Percentiles rank a stretch among this genome's conserved stretches.
phyloP scores from a whole-genome alignment of 2,113 vertebrate genomes.

The Zeus faber region DNA sequence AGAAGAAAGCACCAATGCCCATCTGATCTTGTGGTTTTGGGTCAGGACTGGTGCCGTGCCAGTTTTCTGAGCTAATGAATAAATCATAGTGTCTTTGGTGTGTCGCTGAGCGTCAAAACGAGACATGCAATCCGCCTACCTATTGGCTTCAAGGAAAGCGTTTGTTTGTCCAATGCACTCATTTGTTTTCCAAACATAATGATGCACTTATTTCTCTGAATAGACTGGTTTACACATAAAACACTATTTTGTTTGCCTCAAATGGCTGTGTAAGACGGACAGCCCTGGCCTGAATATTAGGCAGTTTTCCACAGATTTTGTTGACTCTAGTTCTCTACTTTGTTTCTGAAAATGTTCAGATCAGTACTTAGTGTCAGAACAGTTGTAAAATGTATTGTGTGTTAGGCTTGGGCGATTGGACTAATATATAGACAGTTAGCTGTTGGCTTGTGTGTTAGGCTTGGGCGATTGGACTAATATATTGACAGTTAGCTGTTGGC shows the following conservation, averaged over 20 bases:
- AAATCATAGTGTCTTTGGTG: conserved; percentile 31
- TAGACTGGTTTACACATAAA: neutral
- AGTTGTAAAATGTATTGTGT: no score
- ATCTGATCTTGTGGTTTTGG: conserved; percentile 1
- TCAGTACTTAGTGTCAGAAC: no score
- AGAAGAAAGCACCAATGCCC: conserved; percentile 9
- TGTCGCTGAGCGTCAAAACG: conserved; percentile 13
- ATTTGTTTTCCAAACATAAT: conserved; percentile 12
- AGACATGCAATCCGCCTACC: conserved; percentile 21
- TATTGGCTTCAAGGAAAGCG: conserved; percentile 3
- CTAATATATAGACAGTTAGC: no score
- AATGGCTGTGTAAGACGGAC: no score
- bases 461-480: no score
- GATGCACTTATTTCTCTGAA: conserved; percentile 3
- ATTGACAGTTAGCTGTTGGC: no score
- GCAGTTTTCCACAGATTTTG: no score
- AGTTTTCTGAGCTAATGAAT: conserved; percentile 36
- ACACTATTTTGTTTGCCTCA: no score
- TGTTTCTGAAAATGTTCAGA: no score
- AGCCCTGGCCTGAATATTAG: no score
- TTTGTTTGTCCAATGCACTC: neutral
- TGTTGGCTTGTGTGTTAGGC: no score
- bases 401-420: no score
- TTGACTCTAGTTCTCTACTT: neutral
- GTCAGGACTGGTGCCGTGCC: conserved; percentile 19